These are phyloP conservation scores for Hoplodrina blanda DNA, from an alignment of 2,888 invertebrate genomes.

Conservation along the genomic window DNA sequence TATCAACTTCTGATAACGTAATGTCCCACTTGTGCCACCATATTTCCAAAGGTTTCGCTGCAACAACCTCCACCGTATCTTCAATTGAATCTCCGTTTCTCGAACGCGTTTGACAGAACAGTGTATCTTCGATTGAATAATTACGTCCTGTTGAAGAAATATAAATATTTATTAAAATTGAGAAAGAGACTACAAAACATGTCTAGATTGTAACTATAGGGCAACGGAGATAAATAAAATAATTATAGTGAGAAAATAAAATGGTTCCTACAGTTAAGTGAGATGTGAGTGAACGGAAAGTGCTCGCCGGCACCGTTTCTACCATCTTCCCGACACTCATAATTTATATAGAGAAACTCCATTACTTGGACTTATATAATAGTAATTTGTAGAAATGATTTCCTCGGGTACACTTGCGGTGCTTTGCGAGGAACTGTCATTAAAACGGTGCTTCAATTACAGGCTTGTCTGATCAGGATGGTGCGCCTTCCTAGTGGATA, in stretches of 20 bases:
- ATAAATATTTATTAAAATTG: constrained; percentile 16
- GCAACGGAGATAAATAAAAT: constrained; percentile 30
- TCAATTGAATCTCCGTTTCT: constrained; percentile 73
- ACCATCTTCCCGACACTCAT: constrained; percentile 50
- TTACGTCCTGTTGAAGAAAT: constrained; percentile 81
- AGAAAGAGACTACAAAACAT: constrained; percentile 17
- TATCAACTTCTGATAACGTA: constrained; percentile 82
- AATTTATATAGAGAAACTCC: constrained; percentile 67
- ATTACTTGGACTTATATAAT: constrained; percentile 76
- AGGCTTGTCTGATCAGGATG: constrained; percentile 74
- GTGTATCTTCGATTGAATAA: constrained; percentile 78
- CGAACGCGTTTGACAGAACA: constrained; percentile 90
- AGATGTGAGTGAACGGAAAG: constrained; percentile 49
- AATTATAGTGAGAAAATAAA: constrained; percentile 43
- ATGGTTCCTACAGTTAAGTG: constrained; percentile 51
- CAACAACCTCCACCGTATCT: constrained; percentile 88
- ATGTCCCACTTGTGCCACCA: constrained; percentile 92
- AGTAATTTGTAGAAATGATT: constrained; percentile 83
- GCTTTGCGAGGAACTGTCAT: constrained; percentile 83
- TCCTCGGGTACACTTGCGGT: constrained; percentile 77
- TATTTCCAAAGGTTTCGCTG: constrained; percentile 91
- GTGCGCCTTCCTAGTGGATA: constrained; percentile 70
- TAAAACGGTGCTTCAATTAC: constrained; percentile 87
- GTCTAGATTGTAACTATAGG: constrained; percentile 4
- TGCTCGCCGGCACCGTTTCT: constrained; percentile 44